phyloP scores from a whole-genome alignment of 2,113 vertebrate species.

The Morone saxatilis region DNA sequence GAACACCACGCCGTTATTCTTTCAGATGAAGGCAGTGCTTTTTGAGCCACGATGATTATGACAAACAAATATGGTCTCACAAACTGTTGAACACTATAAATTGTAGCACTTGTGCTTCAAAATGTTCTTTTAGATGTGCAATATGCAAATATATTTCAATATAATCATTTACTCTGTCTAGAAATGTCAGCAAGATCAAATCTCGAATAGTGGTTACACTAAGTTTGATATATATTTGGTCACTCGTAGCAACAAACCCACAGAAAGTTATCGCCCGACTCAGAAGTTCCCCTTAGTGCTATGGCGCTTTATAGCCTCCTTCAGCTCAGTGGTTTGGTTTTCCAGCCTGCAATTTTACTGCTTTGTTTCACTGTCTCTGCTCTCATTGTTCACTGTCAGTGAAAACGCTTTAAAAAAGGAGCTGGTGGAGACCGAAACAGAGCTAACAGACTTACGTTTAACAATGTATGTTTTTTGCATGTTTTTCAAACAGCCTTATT shows the following conservation, averaged over 20 bases:
- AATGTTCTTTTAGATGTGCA: not conserved
- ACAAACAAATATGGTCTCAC: slow-evolving; percentile 21
- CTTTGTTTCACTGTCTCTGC: no score
- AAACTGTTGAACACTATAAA: not conserved
- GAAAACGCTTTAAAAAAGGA: no score
- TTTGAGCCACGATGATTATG: slow-evolving; percentile 38
- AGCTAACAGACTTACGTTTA: not conserved
- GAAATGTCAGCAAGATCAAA: not conserved
- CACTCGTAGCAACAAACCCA: no score
- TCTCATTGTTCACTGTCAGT: no score
- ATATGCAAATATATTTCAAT: not conserved
- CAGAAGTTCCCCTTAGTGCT: no score
- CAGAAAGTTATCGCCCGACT: no score
- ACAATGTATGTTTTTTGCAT: not conserved
- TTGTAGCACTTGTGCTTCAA: not conserved
- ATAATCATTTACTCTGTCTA: not conserved
- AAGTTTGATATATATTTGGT: no score
- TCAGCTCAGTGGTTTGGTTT: no score
- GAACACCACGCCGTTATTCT: slow-evolving; percentile 15
- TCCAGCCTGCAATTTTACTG: no score
- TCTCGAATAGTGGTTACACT: no score
- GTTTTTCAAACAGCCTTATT: not conserved
- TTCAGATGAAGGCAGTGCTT: not conserved
- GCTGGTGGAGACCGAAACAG: not conserved
- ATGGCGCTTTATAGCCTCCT: no score